phyloP scores from a whole-genome alignment of 2,888 invertebrate genomes.

The Crematogaster levior region DNA sequence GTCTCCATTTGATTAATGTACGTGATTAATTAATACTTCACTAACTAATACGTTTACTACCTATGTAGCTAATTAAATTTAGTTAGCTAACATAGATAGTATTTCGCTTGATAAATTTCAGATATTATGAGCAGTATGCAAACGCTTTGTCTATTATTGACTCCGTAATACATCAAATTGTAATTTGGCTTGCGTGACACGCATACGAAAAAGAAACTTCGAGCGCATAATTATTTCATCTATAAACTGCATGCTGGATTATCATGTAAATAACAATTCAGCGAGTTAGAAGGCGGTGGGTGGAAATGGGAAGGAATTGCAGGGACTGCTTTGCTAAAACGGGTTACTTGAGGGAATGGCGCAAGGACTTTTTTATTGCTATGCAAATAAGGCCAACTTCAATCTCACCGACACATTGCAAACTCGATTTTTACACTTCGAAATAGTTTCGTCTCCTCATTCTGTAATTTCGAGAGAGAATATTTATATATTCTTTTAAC shows the following conservation, averaged over 20 bases:
- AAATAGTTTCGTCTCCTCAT: neutral
- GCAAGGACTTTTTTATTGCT: conserved; percentile 44
- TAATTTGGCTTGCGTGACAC: conserved; percentile 23
- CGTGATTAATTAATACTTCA: conserved; percentile 7
- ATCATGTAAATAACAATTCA: conserved; percentile 37
- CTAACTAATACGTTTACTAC: neutral
- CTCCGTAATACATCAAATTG: neutral
- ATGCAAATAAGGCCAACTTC: conserved; percentile 33
- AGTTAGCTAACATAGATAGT: neutral
- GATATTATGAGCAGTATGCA: neutral
- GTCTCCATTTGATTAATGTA: neutral
- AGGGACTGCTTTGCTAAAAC: conserved; percentile 15
- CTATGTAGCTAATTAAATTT: neutral
- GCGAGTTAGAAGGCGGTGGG: neutral
- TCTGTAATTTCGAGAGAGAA: neutral
- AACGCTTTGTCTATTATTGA: conserved; percentile 4
- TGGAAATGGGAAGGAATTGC: conserved; percentile 15
- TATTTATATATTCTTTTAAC: conserved; percentile 8
- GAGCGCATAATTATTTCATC: conserved; percentile 31
- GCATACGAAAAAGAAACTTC: neutral
- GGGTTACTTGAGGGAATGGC: conserved; percentile 28
- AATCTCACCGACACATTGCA: conserved; percentile 19
- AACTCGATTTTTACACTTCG: conserved; percentile 30
- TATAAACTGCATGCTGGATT: conserved; percentile 15
- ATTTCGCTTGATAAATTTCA: conserved; percentile 5